A percentile compares a stretch with the other conserved stretches of the same genome.
These are phyloP conservation scores for Prionace glauca DNA, from an alignment of 2,797 vertebrate species.

Conservation along the genomic window DNA sequence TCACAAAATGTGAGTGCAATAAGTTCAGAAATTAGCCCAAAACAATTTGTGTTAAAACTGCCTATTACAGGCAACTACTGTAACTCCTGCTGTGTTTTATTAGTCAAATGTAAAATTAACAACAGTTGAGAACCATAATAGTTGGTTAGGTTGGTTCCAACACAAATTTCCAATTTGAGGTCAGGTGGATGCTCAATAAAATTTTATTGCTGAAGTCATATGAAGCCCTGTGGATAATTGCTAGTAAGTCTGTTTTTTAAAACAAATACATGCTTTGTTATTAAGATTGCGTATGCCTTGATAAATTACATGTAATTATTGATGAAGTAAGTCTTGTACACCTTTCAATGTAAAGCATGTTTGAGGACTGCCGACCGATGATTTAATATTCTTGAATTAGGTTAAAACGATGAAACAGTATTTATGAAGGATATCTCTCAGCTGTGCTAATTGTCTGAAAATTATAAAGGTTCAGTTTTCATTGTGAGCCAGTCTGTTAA, in stretches of 20 bases:
- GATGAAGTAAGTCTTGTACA: slow-evolving; percentile 56
- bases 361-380: neutral
- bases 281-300: slow-evolving; percentile 42
- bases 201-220: slow-evolving; percentile 80
- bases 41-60: slow-evolving; percentile 44
- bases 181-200: slow-evolving; percentile 85
- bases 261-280: slow-evolving; percentile 54
- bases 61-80: slow-evolving; percentile 45
- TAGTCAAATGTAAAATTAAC: slow-evolving; percentile 96
- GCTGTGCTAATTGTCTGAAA: slow-evolving; percentile 54
- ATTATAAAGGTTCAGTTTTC: slow-evolving; percentile 59
- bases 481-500: slow-evolving; percentile 52
- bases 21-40: slow-evolving; percentile 31
- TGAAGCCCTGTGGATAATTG: slow-evolving; percentile 65
- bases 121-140: slow-evolving; percentile 72
- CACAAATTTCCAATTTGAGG: slow-evolving; percentile 90
- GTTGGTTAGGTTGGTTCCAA: slow-evolving; percentile 69
- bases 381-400: slow-evolving; percentile 11
- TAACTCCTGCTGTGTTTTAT: slow-evolving; percentile 79
- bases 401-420: slow-evolving; percentile 48
- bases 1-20: neutral
- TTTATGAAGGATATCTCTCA: slow-evolving; percentile 55
- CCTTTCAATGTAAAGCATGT: neutral
- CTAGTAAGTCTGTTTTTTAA: slow-evolving; percentile 66
- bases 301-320: slow-evolving; percentile 56